Conservation (phyloP, 2,113 vertebrate species). For the Cephalopterus ornatus region DNA sequence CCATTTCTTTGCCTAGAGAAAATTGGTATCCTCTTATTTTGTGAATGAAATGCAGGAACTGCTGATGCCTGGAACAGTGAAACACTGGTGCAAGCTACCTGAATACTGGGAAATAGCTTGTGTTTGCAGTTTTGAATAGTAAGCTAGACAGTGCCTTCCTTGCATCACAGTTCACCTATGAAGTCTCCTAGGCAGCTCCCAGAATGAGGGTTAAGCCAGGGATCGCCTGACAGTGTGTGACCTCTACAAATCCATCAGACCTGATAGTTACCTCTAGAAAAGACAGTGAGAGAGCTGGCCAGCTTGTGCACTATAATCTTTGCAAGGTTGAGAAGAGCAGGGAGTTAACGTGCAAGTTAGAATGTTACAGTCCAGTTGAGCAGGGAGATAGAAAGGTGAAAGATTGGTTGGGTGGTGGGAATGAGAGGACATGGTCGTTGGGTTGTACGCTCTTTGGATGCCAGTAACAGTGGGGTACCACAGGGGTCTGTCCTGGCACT, state of each 20-base stretch:
- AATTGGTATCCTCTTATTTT: neutral
- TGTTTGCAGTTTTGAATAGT: neutral
- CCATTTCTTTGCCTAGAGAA: neutral
- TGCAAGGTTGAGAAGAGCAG: neutral
- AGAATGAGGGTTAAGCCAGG: neutral
- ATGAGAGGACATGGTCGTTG: neutral
- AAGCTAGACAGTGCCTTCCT: neutral
- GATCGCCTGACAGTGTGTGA: neutral
- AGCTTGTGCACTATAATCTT: neutral
- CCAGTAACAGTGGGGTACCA: accelerated
- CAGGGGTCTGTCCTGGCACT: neutral
- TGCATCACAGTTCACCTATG: neutral
- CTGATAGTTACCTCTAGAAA: neutral
- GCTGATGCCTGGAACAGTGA: neutral
- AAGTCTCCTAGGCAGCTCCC: neutral
- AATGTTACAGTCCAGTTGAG: neutral
- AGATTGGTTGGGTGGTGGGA: neutral
- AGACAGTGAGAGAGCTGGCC: neutral
- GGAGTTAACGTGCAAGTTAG: neutral
- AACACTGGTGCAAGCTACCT: neutral
- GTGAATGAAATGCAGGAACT: neutral
- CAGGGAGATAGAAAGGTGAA: neutral
- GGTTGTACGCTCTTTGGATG: neutral
- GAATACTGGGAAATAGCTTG: neutral
- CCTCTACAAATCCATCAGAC: neutral